These are phyloP conservation scores for Leptobrachium leishanense DNA, from an alignment of 2,113 vertebrate species.

Conservation along the genomic window DNA sequence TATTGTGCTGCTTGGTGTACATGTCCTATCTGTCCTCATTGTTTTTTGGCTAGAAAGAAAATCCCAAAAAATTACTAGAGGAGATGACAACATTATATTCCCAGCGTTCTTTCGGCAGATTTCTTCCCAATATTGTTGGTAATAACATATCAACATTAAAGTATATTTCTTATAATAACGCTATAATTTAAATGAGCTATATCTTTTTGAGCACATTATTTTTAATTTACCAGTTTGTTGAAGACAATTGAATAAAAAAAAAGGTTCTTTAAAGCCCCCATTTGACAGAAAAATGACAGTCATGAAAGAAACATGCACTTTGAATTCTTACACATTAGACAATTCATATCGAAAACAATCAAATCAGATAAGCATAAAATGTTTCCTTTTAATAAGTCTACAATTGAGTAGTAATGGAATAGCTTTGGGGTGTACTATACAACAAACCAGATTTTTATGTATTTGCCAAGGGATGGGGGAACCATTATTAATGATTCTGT, in stretches of 20 bases:
- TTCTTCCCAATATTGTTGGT: no score
- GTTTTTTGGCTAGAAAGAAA: no score
- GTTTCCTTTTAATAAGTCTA: slow-evolving; percentile 83
- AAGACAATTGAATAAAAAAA: not conserved
- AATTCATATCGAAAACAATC: slow-evolving; percentile 69
- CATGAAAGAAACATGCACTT: slow-evolving; percentile 62
- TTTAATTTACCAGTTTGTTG: slow-evolving; percentile 2
- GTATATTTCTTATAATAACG: not conserved
- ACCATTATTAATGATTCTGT: slow-evolving; percentile 64
- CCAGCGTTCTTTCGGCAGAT: no score
- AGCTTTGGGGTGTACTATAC: slow-evolving; percentile 77
- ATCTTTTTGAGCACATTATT: not conserved
- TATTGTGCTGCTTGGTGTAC: no score
- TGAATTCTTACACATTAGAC: slow-evolving; percentile 73
- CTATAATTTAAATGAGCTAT: not conserved
- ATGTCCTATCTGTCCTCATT: no score
- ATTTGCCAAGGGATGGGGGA: slow-evolving; percentile 73
- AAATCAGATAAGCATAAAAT: slow-evolving; percentile 80
- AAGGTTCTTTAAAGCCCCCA: not conserved
- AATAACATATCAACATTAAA: no score
- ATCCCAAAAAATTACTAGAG: no score
- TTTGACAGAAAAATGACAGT: slow-evolving; percentile 47
- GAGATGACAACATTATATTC: no score
- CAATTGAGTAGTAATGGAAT: slow-evolving; percentile 85
- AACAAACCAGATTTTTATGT: slow-evolving; percentile 72